A percentile compares a stretch with the other conserved stretches of the same genome.
Conservation (phyloP, 64 coral and sea anemone genomes). For the Orbicella faveolata region DNA sequence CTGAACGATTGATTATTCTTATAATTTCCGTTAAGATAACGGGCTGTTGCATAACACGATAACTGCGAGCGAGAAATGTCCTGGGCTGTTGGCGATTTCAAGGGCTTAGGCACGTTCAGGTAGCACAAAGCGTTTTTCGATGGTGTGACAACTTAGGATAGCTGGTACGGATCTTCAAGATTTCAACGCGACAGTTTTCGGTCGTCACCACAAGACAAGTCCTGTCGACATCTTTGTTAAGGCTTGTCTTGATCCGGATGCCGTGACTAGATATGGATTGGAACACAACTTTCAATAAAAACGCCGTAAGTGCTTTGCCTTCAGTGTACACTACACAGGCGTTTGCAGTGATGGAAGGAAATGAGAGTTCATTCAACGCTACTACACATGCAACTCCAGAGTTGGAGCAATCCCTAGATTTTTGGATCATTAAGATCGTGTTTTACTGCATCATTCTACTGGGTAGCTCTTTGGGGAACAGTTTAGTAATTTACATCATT, state of each 20-base stretch:
- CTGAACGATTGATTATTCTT: neutral
- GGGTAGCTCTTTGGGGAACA: constrained; percentile 48
- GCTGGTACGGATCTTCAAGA: neutral
- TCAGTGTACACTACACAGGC: neutral
- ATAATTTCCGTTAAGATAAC: neutral
- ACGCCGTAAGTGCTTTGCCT: neutral
- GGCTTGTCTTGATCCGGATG: too few species aligned
- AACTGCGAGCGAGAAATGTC: neutral
- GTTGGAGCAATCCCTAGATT: neutral
- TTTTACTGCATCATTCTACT: constrained; percentile 38
- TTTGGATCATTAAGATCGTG: constrained; percentile 6
- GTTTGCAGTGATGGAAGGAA: neutral
- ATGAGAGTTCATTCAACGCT: neutral
- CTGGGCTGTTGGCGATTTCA: neutral
- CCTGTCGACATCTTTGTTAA: neutral
- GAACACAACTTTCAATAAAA: neutral
- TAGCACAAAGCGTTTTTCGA: neutral
- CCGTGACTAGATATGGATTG: neutral
- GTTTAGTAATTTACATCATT: constrained; percentile 47
- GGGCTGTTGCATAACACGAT: neutral
- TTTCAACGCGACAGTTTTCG: neutral
- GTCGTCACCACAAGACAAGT: neutral
- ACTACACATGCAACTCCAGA: neutral
- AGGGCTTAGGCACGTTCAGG: neutral
- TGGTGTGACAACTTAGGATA: neutral